Evolutionary conservation across 2,113 vertebrate genomes (phyloP), one percentile per base, ranked within the genome.

Genomic region (Fregetta grallaria): DNA sequence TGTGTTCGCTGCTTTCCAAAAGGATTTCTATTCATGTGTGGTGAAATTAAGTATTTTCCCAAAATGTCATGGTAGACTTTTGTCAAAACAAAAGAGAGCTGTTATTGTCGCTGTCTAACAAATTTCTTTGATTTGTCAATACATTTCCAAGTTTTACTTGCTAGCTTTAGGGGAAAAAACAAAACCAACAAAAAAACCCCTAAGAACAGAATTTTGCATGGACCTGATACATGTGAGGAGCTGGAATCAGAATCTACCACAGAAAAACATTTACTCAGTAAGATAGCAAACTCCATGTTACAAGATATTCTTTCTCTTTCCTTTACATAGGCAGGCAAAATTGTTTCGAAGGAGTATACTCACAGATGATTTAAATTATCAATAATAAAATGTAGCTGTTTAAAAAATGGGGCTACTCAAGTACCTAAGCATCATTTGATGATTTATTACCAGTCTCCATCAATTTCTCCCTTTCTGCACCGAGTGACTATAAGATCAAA

Each of bases 401-500:
- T 67, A 47, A 93, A 86, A 87, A 79, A 61, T 58, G 22, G 40
- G 66, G 25, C 45, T 72, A n/a, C 50, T 82, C 58, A 78, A 76
- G 53, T 62, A 90, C 19, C 44, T 91, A 78, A 82, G 73, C 66
- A 87, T 40, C 70, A 70, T 55, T 47, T 68, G 14, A 65, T 72
- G 44, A 85, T 82, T 94, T 76, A 78, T 61, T 36, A 88, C 30
- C 56, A 77, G 40, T 17, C 42, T 85, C 26, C 36, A 74, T 83
- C 61, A 20, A 66, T 78, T 94, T 90, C 80, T 78, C 36, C 55
- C 82, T 88, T 93, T 85, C 40, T 85, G 50, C 13, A 55, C 53
- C 61, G 70, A 40, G 20, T 65, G 73, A 86, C 66, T 93, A 81
- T 47, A 66, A 92, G 94, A 92, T 88, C 74, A 79, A 79, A 96